A percentile compares a stretch with the other conserved stretches of the same genome.
These are phyloP conservation scores for Sorex fumeus DNA, from an alignment of 2,113 vertebrate genomes.

Conservation along the genomic window DNA sequence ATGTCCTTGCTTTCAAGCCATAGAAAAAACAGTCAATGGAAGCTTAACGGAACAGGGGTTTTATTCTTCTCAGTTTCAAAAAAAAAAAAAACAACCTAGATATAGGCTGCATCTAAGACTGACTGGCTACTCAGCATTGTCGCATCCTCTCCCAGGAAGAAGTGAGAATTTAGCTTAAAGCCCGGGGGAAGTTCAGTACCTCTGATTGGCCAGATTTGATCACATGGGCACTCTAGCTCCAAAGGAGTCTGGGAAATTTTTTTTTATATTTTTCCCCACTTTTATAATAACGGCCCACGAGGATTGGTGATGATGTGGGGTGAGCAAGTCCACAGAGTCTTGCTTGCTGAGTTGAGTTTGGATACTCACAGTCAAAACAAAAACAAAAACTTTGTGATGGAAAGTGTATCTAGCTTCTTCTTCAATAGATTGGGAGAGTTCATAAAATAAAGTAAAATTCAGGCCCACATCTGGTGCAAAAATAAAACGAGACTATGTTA, in stretches of 20 bases:
- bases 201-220: conserved; percentile 14
- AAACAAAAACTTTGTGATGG: background rate
- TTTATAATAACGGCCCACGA: background rate
- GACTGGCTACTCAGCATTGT: background rate
- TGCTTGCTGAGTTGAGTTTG: background rate
- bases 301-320: background rate
- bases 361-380: background rate
- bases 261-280: background rate
- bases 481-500: background rate
- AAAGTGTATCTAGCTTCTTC: background rate
- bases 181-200: background rate
- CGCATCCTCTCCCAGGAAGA: background rate
- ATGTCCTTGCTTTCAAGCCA: conserved; percentile 37
- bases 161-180: background rate
- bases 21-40: background rate
- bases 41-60: conserved; percentile 21
- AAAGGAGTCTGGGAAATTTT: background rate
- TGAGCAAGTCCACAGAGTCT: background rate
- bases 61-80: conserved; percentile 28
- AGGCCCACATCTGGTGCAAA: background rate
- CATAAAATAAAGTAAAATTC: background rate
- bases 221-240: background rate
- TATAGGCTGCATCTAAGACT: background rate
- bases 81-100: background rate
- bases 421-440: background rate